Conservation (phyloP, 2,113 vertebrate genomes). For the Dipodomys merriami region DNA sequence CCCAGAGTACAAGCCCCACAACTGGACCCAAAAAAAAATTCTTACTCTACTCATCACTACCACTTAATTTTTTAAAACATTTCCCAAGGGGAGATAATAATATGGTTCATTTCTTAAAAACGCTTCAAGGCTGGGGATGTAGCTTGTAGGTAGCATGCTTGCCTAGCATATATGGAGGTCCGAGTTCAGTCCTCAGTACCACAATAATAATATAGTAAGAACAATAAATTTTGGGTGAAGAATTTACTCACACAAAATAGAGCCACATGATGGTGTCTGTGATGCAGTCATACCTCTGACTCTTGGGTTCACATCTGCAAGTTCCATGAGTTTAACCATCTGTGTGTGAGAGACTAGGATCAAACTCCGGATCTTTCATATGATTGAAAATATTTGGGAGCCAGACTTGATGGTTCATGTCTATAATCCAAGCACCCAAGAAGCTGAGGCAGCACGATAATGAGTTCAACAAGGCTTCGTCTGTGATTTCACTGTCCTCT, state of each 20-base stretch:
- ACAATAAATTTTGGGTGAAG: not conserved
- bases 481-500: constrained; percentile 21
- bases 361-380: not conserved
- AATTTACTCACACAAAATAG: not conserved
- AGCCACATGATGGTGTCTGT: not conserved
- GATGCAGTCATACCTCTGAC: not conserved
- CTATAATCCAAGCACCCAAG: no score
- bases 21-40: not conserved
- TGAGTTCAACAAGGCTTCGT: not conserved
- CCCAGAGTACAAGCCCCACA: no score
- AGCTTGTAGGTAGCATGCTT: not conserved
- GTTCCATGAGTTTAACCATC: not conserved
- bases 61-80: not conserved
- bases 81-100: not conserved
- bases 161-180: no score
- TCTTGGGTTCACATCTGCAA: not conserved
- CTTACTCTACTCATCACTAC: not conserved
- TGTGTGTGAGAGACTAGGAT: not conserved
- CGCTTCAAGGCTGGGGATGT: not conserved
- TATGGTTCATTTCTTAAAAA: not conserved
- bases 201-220: not conserved
- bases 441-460: not conserved
- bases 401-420: no score
- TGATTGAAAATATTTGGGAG: not conserved
- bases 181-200: no score